phyloP scores from a whole-genome alignment of 2,888 invertebrate species.

The Strigamia crassipes region DNA sequence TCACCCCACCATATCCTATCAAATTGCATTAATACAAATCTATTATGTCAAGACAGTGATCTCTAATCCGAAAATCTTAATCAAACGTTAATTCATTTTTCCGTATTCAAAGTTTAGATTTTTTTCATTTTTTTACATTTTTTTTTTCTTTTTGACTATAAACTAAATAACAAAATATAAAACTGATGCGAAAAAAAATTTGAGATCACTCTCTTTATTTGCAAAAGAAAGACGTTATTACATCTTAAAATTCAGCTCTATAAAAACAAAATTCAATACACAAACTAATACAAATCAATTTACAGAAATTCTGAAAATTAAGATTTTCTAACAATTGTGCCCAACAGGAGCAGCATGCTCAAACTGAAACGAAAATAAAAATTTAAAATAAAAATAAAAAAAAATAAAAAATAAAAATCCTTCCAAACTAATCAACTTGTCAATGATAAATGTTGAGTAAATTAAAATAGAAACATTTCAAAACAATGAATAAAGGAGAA shows the following conservation, averaged over 20 bases:
- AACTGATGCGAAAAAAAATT: constrained; percentile 10
- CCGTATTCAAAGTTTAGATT: background rate
- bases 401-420: background rate
- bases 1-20: background rate
- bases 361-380: constrained; percentile 39
- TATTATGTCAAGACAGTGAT: constrained; percentile 32
- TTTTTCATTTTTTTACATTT: background rate
- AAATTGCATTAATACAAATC: background rate
- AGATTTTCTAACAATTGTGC: background rate
- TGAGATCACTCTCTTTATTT: constrained; percentile 44
- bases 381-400: constrained; percentile 3
- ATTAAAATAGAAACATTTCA: constrained; percentile 9
- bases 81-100: background rate
- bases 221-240: constrained; percentile 20
- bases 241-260: constrained; percentile 13
- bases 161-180: constrained; percentile 32
- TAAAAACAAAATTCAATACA: constrained; percentile 29
- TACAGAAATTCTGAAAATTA: constrained; percentile 11
- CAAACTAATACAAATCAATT: constrained; percentile 12
- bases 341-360: constrained; percentile 37
- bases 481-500: background rate
- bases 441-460: background rate
- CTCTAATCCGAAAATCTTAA: background rate
- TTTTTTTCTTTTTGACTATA: background rate
- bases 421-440: background rate